These are phyloP conservation scores for Ciconia stormi DNA, from an alignment of 2,113 vertebrate genomes.

Conservation along the genomic window DNA sequence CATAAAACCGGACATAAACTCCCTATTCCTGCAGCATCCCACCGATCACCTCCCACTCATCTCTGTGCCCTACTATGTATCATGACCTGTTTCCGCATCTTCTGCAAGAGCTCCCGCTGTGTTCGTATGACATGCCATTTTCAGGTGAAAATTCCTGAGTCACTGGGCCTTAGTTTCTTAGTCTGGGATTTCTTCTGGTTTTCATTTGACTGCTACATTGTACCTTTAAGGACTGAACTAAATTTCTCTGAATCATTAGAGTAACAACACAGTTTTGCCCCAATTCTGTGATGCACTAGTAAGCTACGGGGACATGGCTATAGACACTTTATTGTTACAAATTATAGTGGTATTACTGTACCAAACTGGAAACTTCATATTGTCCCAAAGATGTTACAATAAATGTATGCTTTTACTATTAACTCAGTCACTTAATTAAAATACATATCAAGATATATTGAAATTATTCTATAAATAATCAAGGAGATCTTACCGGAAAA, in stretches of 20 bases:
- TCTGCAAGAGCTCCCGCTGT: not conserved
- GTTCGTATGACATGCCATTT: accelerated
- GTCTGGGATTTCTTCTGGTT: not conserved
- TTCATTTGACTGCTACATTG: not conserved
- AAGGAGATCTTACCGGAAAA: not conserved
- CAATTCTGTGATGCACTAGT: not conserved
- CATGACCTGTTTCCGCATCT: not conserved
- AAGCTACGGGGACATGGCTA: not conserved
- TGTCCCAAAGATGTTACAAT: not conserved
- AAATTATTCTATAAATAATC: not conserved
- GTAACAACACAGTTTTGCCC: not conserved
- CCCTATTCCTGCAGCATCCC: conserved; percentile 7
- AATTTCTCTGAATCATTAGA: not conserved
- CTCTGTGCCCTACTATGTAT: not conserved
- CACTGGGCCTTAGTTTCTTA: not conserved
- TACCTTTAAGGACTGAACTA: not conserved
- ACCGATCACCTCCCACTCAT: not conserved
- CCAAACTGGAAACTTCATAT: not conserved
- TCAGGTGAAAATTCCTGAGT: not conserved
- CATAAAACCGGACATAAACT: conserved; percentile 15
- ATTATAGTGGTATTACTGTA: not conserved
- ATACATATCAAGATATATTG: not conserved
- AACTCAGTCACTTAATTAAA: not conserved
- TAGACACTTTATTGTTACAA: not conserved
- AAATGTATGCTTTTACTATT: not conserved